Evolutionary conservation across 2,888 invertebrate species (phyloP), one percentile per base, ranked within the genome.

Genomic region (Rambutsinella grinnellia): DNA sequence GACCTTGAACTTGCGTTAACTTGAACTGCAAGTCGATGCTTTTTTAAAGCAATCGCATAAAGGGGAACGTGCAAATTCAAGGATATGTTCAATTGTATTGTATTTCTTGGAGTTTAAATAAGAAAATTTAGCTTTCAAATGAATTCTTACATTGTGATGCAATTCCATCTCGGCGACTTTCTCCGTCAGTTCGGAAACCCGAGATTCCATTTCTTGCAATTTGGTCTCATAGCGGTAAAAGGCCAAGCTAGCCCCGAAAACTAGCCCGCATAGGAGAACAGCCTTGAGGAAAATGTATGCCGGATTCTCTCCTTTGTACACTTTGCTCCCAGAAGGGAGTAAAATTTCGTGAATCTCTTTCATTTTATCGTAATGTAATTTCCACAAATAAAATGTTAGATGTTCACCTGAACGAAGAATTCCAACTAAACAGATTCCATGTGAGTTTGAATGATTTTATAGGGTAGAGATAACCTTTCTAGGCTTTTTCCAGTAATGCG

Each of bases 171-270:
- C 66, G 21, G 17, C 28, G 10, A 74, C 60, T 54, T 60, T 58
- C 2, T 19, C 19, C 10, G 57, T 21, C n/a, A 74, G 66, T 2
- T 74, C 60, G 15, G 51, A 66, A 60, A 74, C 60, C 24, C 27
- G 28, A 46, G 23, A 27, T 36, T 74, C 72, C 72, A 74, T 28
- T 36, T 66, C 72, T 60, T 66, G 60, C 13, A 74, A 23, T 24
- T 74, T 74, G 47, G 72, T 74, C 36, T 74, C 72, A 54, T 74
- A 74, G 15, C 72, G 72, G 54, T 74, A 74, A 54, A 74, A 47
- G 13, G 72, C 60, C 19, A 74, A 21, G 17, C 72, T 21, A n/a
- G 66, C 58, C 26, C 58, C 72, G 17, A 74, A 74, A 54, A 74
- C 27, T 26, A 74, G 66, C 27, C 66, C 66, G 19, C 65, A 65